Percentiles rank a stretch among this genome's conserved stretches.
phyloP scores from a whole-genome alignment of 2,888 invertebrate genomes.

The Campoplex nolae region DNA sequence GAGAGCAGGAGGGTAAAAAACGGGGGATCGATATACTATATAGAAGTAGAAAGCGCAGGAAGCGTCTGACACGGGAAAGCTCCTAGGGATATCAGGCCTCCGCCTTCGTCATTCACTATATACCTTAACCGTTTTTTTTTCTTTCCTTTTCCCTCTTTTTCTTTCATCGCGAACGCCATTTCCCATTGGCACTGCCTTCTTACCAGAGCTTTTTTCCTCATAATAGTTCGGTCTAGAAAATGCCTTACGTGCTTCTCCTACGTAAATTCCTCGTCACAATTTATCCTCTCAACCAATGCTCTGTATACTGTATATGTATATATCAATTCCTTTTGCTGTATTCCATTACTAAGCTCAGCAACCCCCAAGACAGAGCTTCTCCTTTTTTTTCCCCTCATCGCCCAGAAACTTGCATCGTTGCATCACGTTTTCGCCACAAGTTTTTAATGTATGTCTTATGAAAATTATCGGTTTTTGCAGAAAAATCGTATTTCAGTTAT shows the following conservation, averaged over 20 bases:
- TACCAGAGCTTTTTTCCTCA: constrained; percentile 65
- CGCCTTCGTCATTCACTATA: constrained; percentile 58
- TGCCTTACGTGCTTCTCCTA: constrained; percentile 67
- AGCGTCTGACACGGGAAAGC: constrained; percentile 80
- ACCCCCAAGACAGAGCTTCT: constrained; percentile 10
- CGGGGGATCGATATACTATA: constrained; percentile 78
- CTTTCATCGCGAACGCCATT: constrained; percentile 33
- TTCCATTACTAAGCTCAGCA: constrained; percentile 50
- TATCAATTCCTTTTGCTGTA: constrained; percentile 48
- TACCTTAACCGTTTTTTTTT: constrained; percentile 6
- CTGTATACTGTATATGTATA: constrained; percentile 23
- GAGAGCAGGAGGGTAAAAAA: constrained; percentile 75
- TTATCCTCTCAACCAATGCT: constrained; percentile 56
- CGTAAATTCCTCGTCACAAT: constrained; percentile 64
- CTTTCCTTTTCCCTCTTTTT: constrained; percentile 25
- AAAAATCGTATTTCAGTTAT: not conserved
- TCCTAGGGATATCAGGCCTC: constrained; percentile 72
- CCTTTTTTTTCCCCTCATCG: constrained; percentile 27
- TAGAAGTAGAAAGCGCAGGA: constrained; percentile 79
- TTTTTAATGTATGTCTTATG: not conserved
- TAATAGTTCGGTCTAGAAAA: constrained; percentile 59
- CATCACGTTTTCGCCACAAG: constrained; percentile 9
- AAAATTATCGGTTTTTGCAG: not conserved
- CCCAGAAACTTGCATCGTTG: constrained; percentile 16
- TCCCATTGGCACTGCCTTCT: constrained; percentile 69